Base-by-base conservation (phyloP, 2,888 invertebrate species). In the Drosophila pegasa region DNA sequence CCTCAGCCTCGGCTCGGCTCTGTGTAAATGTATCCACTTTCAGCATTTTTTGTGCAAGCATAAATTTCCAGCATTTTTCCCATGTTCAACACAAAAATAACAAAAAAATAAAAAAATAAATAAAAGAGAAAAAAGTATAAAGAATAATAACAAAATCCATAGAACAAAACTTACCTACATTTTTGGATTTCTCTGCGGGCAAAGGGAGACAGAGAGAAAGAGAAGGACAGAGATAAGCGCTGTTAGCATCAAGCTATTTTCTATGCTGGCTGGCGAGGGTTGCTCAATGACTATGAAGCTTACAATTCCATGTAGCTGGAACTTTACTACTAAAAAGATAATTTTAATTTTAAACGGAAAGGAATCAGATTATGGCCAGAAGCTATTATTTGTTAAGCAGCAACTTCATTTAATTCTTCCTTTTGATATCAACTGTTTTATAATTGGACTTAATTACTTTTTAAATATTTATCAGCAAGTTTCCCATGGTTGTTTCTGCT, bases 61-160 rank as follows among this genome's bases (percentile, higher is more conserved):
- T 82, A 87, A 86, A 84, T 82, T 87, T 72, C 40, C 59, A 80
- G 72, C 81, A 80, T 78, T 84, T 86, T 80, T 84, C 71, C 78
- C 78, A 67, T 74, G 62, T 77, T 83, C 69, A 50, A 33, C 41
- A 37, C 27, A 33, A 14, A 33, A 35, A 22, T 35, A 56, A 16
- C 56, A 27, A 29, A n/a, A 47, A 57, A 41, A 41, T 4, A 43
- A 8, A 25, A n/a, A 41, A 25, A 41, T 48, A 16, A 35, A 54
- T 35, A 45, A 6, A 38, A 43, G n/a, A n/a, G n/a, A 40, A 64
- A 55, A 48, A 57, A 60, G 43, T 43, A 64, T 55, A 61, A 68
- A 64, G 68, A 56, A 62, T 73, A 66, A 62, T 70, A 70, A 58
- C 64, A 65, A 76, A 76, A 73, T 73, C 71, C 75, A 75, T 71